A percentile compares a stretch with the other conserved stretches of the same genome.
phyloP scores from a whole-genome alignment of 2,888 invertebrate species.

The Campoplex nolae region DNA sequence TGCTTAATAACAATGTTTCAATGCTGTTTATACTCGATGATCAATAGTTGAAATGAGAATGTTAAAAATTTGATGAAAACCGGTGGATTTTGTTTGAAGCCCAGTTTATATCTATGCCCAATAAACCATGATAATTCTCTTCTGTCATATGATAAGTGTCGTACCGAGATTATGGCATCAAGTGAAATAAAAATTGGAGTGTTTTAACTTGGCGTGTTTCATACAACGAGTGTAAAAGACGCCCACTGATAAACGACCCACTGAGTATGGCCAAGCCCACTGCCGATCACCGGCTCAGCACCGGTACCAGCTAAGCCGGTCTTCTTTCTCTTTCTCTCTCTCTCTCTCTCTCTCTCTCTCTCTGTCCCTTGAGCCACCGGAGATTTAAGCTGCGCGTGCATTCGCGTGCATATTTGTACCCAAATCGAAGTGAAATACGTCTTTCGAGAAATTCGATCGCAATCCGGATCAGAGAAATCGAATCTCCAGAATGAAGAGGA shows the following conservation, averaged over 20 bases:
- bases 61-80: constrained; percentile 14
- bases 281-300: constrained; percentile 46
- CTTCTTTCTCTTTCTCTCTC: constrained; percentile 34
- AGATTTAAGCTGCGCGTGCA: constrained; percentile 4
- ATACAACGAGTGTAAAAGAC: constrained; percentile 47
- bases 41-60: background rate
- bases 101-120: constrained; percentile 46
- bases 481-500: background rate
- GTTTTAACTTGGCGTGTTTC: constrained; percentile 55
- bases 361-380: background rate
- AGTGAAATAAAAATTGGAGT: constrained; percentile 34
- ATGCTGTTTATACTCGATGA: background rate
- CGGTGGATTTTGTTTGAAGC: constrained; percentile 1
- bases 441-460: constrained; percentile 59
- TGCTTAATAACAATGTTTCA: background rate
- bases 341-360: constrained; percentile 36
- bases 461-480: constrained; percentile 11
- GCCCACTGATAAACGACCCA: constrained; percentile 66
- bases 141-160: constrained; percentile 48
- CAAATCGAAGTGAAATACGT: constrained; percentile 12
- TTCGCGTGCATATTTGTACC: background rate
- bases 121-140: constrained; percentile 35
- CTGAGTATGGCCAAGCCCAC: constrained; percentile 56
- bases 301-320: constrained; percentile 47
- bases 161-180: constrained; percentile 24